phyloP scores from a whole-genome alignment of 2,113 vertebrate species.

The Chloropsis hardwickii region DNA sequence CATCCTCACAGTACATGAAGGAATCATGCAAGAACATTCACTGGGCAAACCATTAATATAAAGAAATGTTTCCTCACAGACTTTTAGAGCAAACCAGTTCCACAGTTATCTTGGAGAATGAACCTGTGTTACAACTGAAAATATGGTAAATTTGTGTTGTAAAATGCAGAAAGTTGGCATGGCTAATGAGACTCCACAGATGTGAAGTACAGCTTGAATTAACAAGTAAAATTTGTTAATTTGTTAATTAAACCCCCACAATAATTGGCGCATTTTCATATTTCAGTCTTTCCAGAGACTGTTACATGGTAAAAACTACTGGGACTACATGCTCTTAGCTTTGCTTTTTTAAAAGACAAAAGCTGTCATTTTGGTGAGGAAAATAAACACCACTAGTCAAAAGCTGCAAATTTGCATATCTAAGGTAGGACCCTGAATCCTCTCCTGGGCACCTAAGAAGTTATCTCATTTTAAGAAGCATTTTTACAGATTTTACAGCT shows the following conservation, averaged over 20 bases:
- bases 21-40: neutral
- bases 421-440: neutral
- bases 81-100: neutral
- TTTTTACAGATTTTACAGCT: neutral
- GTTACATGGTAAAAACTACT: neutral
- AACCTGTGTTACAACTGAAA: neutral
- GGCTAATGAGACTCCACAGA: neutral
- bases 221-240: neutral
- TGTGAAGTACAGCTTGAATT: neutral
- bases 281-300: neutral
- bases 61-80: neutral
- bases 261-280: neutral
- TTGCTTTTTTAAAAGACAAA: neutral
- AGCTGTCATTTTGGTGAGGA: neutral
- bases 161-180: neutral
- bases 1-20: neutral
- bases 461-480: neutral
- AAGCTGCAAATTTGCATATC: neutral
- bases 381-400: neutral
- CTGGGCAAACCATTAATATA: neutral
- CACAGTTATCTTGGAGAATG: neutral
- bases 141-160: neutral
- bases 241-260: neutral
- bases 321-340: neutral
- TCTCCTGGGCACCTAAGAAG: neutral